Evolutionary conservation across 2,888 invertebrate genomes (phyloP).

Genomic region (Anodontia alba): DNA sequence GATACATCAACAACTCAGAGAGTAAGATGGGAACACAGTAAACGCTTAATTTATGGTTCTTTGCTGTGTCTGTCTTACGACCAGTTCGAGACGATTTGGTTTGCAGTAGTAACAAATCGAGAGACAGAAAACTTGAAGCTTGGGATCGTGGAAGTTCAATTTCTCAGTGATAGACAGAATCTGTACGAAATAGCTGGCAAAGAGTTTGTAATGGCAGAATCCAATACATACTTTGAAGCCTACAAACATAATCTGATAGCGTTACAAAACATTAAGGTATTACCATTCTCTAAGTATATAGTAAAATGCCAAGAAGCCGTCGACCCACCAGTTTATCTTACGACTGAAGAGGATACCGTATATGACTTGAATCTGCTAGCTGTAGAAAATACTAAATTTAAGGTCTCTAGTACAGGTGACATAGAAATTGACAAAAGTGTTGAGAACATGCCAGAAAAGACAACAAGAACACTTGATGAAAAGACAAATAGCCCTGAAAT

Average conservation of each 20-base stretch:
- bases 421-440: not conserved
- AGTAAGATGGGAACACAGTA: constrained; percentile 85
- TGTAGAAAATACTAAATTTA: not conserved
- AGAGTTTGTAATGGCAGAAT: constrained; percentile 89
- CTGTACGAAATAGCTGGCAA: constrained; percentile 36
- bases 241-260: constrained; percentile 91
- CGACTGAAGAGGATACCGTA: not conserved
- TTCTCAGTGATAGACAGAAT: constrained; percentile 43
- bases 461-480: not conserved
- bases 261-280: constrained; percentile 87
- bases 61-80: constrained; percentile 90
- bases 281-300: constrained; percentile 71
- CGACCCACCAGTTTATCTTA: constrained; percentile 60
- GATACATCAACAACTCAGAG: constrained; percentile 27
- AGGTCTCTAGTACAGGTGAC: not conserved
- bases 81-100: constrained; percentile 89
- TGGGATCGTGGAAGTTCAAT: constrained; percentile 65
- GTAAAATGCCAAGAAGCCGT: constrained; percentile 61
- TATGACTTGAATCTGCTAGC: not conserved
- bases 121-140: constrained; percentile 59
- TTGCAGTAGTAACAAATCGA: constrained; percentile 87
- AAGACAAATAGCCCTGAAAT: not conserved
- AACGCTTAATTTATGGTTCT: constrained; percentile 90
- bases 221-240: constrained; percentile 92
- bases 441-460: not conserved